Percentiles rank a stretch among this genome's conserved stretches.
phyloP scores from a whole-genome alignment of 1,140 invertebrate species.

The Pemphigus obesinymphae region DNA sequence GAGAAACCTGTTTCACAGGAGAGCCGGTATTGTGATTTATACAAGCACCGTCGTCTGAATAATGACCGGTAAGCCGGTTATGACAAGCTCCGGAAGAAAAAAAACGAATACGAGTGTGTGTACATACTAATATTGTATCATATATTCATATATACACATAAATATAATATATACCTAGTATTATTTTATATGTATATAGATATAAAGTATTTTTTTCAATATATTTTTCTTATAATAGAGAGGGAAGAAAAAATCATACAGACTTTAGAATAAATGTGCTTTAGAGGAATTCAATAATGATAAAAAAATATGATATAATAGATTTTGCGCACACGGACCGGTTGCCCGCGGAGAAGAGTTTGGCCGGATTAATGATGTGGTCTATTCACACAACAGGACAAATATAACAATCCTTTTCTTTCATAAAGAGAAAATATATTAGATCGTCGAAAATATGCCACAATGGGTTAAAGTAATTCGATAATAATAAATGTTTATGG shows the following conservation, averaged over 20 bases:
- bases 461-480: neutral
- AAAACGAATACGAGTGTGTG: neutral
- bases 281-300: neutral
- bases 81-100: conserved; percentile 40
- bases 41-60: conserved; percentile 36
- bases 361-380: conserved; percentile 31
- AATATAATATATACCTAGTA: too few species aligned
- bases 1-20: conserved; percentile 25
- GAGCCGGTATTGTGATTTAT: conserved; percentile 37
- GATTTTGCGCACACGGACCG: conserved; percentile 14
- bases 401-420: conserved; percentile 1
- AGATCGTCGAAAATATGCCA: neutral
- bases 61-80: conserved; percentile 33
- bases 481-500: conserved; percentile 1
- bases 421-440: neutral
- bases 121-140: conserved; percentile 30
- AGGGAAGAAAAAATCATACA: neutral
- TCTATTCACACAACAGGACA: conserved; percentile 3
- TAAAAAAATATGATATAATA: conserved; percentile 6
- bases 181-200: neutral
- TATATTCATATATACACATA: neutral
- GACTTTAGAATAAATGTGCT: conserved; percentile 2
- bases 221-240: conserved; percentile 2
- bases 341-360: conserved; percentile 31
- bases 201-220: conserved; percentile 24